phyloP scores from a whole-genome alignment of 2,113 vertebrate species.

The Tyrannus savana region DNA sequence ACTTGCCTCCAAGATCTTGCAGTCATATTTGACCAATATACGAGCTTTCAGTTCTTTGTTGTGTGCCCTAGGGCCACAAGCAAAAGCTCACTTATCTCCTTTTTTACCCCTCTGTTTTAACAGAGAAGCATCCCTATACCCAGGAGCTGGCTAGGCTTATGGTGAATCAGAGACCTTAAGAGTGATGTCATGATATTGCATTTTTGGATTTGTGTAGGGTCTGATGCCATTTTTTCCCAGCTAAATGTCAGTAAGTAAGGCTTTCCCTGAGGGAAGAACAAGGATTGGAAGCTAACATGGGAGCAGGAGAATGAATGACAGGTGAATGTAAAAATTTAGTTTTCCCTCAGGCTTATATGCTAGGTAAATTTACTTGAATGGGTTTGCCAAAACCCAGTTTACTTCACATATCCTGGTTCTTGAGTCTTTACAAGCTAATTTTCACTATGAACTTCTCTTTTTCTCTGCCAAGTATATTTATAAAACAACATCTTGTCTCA shows the following conservation, averaged over 20 bases:
- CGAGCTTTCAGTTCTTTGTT: background rate
- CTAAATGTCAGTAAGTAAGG: background rate
- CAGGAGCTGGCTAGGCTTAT: background rate
- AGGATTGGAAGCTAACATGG: background rate
- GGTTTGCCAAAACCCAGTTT: conserved; percentile 13
- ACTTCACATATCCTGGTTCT: background rate
- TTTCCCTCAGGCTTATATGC: background rate
- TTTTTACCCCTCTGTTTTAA: background rate
- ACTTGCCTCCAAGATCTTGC: background rate
- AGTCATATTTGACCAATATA: background rate
- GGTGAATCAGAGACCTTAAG: background rate
- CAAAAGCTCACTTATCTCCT: background rate
- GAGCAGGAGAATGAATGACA: background rate
- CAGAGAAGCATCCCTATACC: background rate
- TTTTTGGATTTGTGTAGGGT: background rate
- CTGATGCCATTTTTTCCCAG: background rate
- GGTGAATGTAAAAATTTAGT: background rate
- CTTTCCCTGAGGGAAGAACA: background rate
- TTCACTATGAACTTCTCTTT: conserved; percentile 1
- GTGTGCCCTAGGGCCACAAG: background rate
- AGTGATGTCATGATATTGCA: background rate
- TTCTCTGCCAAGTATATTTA: conserved; percentile 39
- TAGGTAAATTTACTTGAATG: conserved; percentile 21
- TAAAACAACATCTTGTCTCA: conserved; percentile 47
- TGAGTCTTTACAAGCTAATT: conserved; percentile 21